These are phyloP conservation scores for Boloria euphrosyne DNA, from an alignment of 2,888 invertebrate species.

Conservation along the genomic window DNA sequence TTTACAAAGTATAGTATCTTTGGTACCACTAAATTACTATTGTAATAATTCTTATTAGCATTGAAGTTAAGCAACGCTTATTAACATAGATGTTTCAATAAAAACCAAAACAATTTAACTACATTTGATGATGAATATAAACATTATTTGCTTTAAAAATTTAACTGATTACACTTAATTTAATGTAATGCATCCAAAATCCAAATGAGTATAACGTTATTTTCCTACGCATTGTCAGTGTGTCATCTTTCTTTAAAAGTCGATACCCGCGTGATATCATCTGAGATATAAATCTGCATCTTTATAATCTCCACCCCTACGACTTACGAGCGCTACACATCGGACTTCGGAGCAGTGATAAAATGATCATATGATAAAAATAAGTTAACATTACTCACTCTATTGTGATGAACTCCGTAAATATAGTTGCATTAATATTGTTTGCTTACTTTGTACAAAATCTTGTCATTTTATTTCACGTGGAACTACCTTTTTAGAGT, in stretches of 20 bases:
- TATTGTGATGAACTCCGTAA: constrained; percentile 10
- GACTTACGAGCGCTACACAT: background rate
- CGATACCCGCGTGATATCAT: constrained; percentile 29
- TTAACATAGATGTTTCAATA: no score
- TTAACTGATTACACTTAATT: no score
- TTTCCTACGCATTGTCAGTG: constrained; percentile 5
- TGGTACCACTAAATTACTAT: no score
- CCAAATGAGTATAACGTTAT: background rate
- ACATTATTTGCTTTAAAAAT: no score
- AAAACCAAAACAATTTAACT: no score
- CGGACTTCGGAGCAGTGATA: constrained; percentile 1
- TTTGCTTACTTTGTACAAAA: background rate
- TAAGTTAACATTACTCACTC: constrained; percentile 29
- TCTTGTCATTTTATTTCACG: no score
- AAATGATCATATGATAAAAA: constrained; percentile 23
- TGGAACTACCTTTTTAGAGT: no score
- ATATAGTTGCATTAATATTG: background rate
- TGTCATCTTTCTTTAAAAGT: constrained; percentile 24
- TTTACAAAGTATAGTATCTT: no score
- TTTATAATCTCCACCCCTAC: constrained; percentile 11
- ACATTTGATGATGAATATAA: no score
- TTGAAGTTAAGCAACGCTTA: no score
- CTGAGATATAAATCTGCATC: constrained; percentile 19
- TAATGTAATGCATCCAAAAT: background rate
- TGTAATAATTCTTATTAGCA: no score